Conservation (phyloP, 2,113 vertebrate species). For the Chamaetylas fuelleborni region DNA sequence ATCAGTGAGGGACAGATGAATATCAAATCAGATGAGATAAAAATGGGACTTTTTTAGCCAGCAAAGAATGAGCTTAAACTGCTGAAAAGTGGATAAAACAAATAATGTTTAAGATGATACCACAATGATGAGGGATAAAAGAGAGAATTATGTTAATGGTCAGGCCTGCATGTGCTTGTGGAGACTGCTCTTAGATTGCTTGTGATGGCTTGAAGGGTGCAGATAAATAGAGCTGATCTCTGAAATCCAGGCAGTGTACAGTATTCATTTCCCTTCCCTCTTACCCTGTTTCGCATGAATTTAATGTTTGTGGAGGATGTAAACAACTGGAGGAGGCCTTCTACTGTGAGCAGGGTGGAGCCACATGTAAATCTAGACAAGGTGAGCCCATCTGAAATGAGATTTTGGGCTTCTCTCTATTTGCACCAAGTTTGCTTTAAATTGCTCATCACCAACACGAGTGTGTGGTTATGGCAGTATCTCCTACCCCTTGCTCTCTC, state of each 20-base stretch:
- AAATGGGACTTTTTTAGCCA: slow-evolving; percentile 37
- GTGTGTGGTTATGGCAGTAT: background rate
- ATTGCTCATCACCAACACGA: background rate
- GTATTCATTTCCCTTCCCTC: slow-evolving; percentile 5
- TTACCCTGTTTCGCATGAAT: background rate
- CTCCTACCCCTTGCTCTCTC: background rate
- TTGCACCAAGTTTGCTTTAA: background rate
- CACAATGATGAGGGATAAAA: slow-evolving; percentile 38
- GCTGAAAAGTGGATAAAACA: slow-evolving; percentile 66
- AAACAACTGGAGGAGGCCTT: background rate
- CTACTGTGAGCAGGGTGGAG: background rate
- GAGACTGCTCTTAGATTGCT: slow-evolving; percentile 20
- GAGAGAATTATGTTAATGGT: slow-evolving; percentile 72
- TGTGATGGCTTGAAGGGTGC: slow-evolving; percentile 47
- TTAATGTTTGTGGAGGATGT: background rate
- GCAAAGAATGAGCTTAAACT: slow-evolving; percentile 56
- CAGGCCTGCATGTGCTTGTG: slow-evolving; percentile 19
- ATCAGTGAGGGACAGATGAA: slow-evolving; percentile 68
- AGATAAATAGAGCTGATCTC: background rate
- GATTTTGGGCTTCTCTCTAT: background rate
- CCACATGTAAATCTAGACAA: background rate
- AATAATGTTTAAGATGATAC: slow-evolving; percentile 67
- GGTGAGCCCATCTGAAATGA: background rate
- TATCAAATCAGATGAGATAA: slow-evolving; percentile 68
- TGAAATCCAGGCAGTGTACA: background rate